Evolutionary conservation across 1,140 invertebrate species (phyloP).

Genomic region (Bombus impatiens): DNA sequence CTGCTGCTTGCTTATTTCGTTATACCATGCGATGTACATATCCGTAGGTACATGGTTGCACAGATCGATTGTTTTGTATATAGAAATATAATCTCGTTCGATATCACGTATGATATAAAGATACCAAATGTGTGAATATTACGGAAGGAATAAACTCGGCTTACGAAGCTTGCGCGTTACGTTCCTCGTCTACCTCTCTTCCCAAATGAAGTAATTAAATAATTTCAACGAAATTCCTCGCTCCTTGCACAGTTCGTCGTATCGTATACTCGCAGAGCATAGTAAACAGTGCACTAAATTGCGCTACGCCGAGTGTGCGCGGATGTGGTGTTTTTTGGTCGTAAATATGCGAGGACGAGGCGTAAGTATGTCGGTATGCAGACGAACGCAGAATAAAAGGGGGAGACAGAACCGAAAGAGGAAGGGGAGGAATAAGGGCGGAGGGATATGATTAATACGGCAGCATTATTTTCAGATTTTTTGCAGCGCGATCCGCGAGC

Average conservation of each 20-base stretch:
- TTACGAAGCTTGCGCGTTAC: background rate
- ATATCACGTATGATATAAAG: background rate
- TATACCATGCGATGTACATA: background rate
- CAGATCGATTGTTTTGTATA: background rate
- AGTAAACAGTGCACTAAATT: conserved; percentile 26
- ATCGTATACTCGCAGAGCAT: background rate
- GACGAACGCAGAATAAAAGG: conserved; percentile 40
- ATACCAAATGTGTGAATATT: background rate
- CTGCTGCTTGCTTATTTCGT: background rate
- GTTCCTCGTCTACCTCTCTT: background rate
- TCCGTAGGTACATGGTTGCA: too few species aligned
- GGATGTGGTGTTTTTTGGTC: conserved; percentile 35
- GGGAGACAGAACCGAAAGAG: conserved; percentile 58
- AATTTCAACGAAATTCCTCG: background rate
- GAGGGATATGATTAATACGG: conserved; percentile 78
- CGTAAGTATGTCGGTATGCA: conserved; percentile 58
- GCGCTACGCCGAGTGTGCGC: background rate
- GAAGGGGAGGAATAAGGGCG: conserved; percentile 54
- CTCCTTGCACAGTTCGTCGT: background rate
- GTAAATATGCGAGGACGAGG: conserved; percentile 27
- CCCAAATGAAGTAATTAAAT: conserved; percentile 5
- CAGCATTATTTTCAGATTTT: conserved; percentile 80
- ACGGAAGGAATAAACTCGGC: background rate
- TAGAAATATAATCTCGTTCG: background rate
- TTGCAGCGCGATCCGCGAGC: conserved; percentile 71